Percentiles rank a stretch among this genome's conserved stretches.
Conservation (phyloP, 2,797 vertebrate genomes). For the Poecilia velifera region DNA sequence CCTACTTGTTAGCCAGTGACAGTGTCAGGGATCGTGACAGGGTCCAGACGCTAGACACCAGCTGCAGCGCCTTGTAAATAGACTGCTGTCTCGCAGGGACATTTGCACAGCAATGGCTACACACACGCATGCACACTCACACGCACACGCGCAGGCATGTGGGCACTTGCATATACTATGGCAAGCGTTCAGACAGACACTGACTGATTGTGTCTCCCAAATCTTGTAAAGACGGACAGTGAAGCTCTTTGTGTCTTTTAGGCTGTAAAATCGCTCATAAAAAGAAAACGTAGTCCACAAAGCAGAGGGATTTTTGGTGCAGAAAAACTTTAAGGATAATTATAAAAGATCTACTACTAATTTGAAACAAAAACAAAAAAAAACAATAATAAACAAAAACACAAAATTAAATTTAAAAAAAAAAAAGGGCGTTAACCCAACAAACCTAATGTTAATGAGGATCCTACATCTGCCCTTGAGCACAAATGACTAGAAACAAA, state of each 20-base stretch:
- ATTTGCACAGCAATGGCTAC: slow-evolving; percentile 75
- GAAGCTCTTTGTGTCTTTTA: slow-evolving; percentile 71
- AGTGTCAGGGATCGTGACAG: slow-evolving; percentile 84
- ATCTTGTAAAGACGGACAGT: slow-evolving; percentile 80
- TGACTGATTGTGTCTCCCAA: slow-evolving; percentile 79
- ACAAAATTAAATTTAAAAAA: slow-evolving; percentile 5
- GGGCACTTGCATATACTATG: slow-evolving; percentile 75
- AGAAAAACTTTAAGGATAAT: slow-evolving; percentile 30
- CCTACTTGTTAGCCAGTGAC: slow-evolving; percentile 84
- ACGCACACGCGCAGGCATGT: slow-evolving; percentile 72
- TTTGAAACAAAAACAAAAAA: background rate
- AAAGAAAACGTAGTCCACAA: slow-evolving; percentile 40
- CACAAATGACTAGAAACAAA: slow-evolving; percentile 31
- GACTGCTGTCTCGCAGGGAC: slow-evolving; percentile 82
- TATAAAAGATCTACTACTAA: slow-evolving; percentile 40
- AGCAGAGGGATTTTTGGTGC: slow-evolving; percentile 30
- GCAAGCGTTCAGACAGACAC: slow-evolving; percentile 76
- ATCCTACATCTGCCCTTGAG: slow-evolving; percentile 62
- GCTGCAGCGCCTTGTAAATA: slow-evolving; percentile 84
- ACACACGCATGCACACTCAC: slow-evolving; percentile 58
- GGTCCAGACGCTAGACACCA: slow-evolving; percentile 86
- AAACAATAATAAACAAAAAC: too few relatives aligned
- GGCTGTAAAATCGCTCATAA: slow-evolving; percentile 61
- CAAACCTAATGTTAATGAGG: slow-evolving; percentile 40
- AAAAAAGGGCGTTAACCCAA: slow-evolving; percentile 8